Conservation (phyloP, 2,113 vertebrate genomes). For the Periophthalmus modestus region DNA sequence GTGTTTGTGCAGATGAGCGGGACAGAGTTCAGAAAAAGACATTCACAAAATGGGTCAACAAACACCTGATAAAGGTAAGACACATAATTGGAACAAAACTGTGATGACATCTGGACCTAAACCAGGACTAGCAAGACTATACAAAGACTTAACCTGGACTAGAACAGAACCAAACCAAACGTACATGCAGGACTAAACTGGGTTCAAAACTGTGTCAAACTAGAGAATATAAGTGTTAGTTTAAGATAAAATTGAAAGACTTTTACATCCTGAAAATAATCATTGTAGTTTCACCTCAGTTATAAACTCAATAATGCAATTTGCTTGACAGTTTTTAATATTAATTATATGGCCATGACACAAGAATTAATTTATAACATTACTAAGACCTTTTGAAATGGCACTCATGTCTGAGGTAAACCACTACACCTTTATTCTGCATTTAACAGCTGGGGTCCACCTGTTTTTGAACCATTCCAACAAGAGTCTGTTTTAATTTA, state of each 20-base stretch:
- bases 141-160: no score
- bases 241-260: no score
- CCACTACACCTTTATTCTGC: background rate
- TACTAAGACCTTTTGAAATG: background rate
- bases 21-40: slow-evolving; percentile 93
- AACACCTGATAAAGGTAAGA: slow-evolving; percentile 88
- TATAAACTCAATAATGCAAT: no score
- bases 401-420: no score
- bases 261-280: no score
- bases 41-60: slow-evolving; percentile 96
- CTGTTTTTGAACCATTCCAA: slow-evolving; percentile 1
- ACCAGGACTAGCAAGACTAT: no score
- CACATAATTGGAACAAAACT: no score
- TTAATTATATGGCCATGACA: background rate
- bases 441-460: background rate
- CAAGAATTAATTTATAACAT: background rate
- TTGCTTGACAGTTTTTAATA: background rate
- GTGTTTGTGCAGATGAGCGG: slow-evolving; percentile 81
- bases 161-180: background rate
- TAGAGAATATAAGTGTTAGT: no score
- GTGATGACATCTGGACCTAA: no score
- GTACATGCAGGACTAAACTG: no score
- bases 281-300: no score
- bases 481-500: background rate
- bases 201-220: no score